Evolutionary conservation across 2,113 vertebrate species (phyloP), one percentile per base, ranked within the genome.

Genomic region (Takifugu flavidus): DNA sequence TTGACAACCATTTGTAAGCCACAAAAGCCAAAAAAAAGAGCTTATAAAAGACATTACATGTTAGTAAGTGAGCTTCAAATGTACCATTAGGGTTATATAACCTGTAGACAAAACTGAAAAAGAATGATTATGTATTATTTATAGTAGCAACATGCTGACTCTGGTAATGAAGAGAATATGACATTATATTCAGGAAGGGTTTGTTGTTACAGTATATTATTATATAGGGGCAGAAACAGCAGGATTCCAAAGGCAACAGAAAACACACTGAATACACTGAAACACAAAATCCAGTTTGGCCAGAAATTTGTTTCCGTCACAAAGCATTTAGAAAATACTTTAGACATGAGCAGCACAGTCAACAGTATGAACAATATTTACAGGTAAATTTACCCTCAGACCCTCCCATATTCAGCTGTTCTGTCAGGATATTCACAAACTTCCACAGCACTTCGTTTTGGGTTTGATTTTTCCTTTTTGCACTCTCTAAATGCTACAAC

Each of bases 401-500:
- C 13, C 44, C 26, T 42, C 53, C 13, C 14, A 47, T 12, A 15
- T 47, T 15, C 12, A 3, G 12, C 3, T 47, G 45, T 47, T 1
- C 42, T 39, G 12, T 43, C 55, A 55, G 28, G 65, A 50, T 25
- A 25, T 27, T 67, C 27, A 26, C 25, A 56, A 45, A 61, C 44
- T 44, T 13, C 31, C 57, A 75, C 31, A 39, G 34, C 34, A 39
- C 34, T 39, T 39, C 34, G 11, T 6, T 10, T 39, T 10, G 34
- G 34, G 34, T 39, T 39, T 6, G 34, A 39, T 60, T 39, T 49
- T 20, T 25, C n/a, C 2, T 25, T 12, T 64, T 55, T 1, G 65
- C 54, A 51, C 78, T 59, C 65, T 60, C 59, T 67, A 63, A 73
- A 79, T 64, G 74, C 68, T 74, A 74, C 64, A 82, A 63, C 80